phyloP scores from a whole-genome alignment of 1,140 invertebrate species.

The Drosophila lowei region DNA sequence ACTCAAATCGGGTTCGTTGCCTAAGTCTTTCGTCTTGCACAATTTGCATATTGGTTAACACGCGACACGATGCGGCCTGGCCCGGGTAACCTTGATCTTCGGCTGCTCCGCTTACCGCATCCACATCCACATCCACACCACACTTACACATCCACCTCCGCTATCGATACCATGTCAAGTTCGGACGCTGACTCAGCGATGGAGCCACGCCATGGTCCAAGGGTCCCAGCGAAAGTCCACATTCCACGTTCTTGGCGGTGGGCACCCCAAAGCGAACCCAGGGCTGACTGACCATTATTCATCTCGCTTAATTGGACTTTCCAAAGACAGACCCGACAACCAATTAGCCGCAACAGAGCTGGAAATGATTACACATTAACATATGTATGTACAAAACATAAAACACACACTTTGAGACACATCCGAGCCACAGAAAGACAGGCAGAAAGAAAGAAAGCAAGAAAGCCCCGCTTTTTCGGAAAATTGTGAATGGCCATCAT shows the following conservation, averaged over 20 bases:
- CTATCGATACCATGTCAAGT: slow-evolving; percentile 68
- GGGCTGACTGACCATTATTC: slow-evolving; percentile 11
- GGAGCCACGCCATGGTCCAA: neutral
- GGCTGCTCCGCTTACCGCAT: slow-evolving; percentile 11
- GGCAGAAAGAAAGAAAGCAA: slow-evolving; percentile 43
- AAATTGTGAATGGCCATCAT: slow-evolving; percentile 47
- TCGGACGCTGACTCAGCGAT: slow-evolving; percentile 23
- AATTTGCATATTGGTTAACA: slow-evolving; percentile 66
- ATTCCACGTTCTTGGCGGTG: slow-evolving; percentile 41
- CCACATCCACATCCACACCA: too few species aligned
- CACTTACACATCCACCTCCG: neutral
- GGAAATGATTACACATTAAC: slow-evolving; percentile 55
- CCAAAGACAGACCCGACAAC: slow-evolving; percentile 62
- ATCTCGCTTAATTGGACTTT: slow-evolving; percentile 67
- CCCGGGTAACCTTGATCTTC: slow-evolving; percentile 59
- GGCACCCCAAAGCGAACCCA: slow-evolving; percentile 4
- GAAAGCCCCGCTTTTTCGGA: slow-evolving; percentile 48
- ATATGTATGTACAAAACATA: slow-evolving; percentile 6
- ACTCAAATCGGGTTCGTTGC: slow-evolving; percentile 48
- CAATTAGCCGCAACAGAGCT: slow-evolving; percentile 56
- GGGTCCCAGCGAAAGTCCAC: slow-evolving; percentile 54
- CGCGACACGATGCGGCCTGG: neutral
- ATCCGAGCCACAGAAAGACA: neutral
- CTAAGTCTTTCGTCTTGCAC: slow-evolving; percentile 59
- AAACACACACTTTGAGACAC: slow-evolving; percentile 31